Base-by-base conservation (phyloP, 2,113 vertebrate species). In the Pollimyrus isidori region DNA sequence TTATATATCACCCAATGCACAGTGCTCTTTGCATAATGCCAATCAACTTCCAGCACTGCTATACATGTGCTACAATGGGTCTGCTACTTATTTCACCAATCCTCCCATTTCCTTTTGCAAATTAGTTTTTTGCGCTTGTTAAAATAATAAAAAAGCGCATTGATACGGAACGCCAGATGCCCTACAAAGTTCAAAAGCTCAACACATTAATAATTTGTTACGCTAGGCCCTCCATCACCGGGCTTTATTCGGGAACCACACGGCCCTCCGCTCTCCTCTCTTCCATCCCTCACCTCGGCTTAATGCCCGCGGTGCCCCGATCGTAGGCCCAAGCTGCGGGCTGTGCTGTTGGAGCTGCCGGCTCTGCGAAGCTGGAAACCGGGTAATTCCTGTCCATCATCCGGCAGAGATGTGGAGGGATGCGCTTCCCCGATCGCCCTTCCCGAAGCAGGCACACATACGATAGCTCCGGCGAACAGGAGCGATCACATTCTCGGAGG, bases 341-440 rank as follows among this genome's bases (percentile, higher is more conserved):
- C 92, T 97, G 96, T 93, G 96, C 93, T 93, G 96, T 95, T 87
- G 95, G 92, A 92, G 95, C 95, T 94, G 96, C 95, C 95, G 96
- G 94, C 93, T 97, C 97, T 90, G 96, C 94, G 91, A 98, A 98
- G 96, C 95, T 95, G 91, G 97, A 95, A 94, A 96, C 95, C 96
- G 97, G 95, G 95, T 97, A 98, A 95, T 96, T 97, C 95, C 97
- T 97, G 95, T 98, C 98, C 98, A 98, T 98, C 96, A 96, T 96
- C 95, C 96, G 96, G 96, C 95, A 91, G 93, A 91, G 92, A 94
- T 92, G 92, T 76, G 91, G 90, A 91, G 86, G 89, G 90, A 91
- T 62, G 93, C 94, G 88, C 93, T 94, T 95, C 93, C 93, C 93
- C 91, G 90, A 90, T 91, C 80, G 93, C 94, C 94, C 94, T 95